Evolutionary conservation across 2,888 invertebrate species (phyloP), one percentile per base, ranked within the genome.

Genomic region (Flexamia atlantica): DNA sequence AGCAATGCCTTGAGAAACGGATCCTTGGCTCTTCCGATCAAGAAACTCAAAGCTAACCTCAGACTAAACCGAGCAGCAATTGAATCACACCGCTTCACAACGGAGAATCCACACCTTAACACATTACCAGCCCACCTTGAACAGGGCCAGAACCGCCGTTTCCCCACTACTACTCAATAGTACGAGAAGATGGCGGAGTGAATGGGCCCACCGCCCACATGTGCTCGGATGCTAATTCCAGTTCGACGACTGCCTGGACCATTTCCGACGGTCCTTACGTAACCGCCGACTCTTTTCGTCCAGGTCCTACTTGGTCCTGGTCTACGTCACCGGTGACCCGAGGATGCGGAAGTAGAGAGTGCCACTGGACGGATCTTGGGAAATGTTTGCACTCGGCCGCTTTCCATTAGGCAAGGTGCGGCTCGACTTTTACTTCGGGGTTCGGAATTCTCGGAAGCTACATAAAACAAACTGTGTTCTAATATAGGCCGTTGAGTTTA

Each of bases 111-210:
- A 36, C 36, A 36, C 36, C 36, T 36, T 36, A 36, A 36, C 36
- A 4, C 36, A 46, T 14, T 57, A 57, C 64, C 64, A 28, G 30
- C 64, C 64, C 25, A 64, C 64, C 64, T 64, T 64, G 64, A 30
- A 20, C 53, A 23, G 46, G 2, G 9, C 53, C 53, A 53, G 53
- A n/a, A 30, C 28, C 64, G 64, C 64, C 64, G n/a, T 64, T 28
- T 53, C 53, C 64, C 64, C 28, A 64, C 64, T 64, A 64, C 64
- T 64, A 64, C 64, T 64, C 14, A 30, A 64, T 64, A 64, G 64
- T 64, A 64, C 64, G 64, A 30, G 28, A 64, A 64, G 64, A 64
- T 64, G 64, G 64, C 64, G 64, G 64, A 23, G 46, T 64, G 64
- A 64, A 70, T 40, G 70, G 32, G 9, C 20, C 28, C 68, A 25